Conservation (phyloP, 2,797 vertebrate genomes). For the Micropoecilia bifurca region DNA sequence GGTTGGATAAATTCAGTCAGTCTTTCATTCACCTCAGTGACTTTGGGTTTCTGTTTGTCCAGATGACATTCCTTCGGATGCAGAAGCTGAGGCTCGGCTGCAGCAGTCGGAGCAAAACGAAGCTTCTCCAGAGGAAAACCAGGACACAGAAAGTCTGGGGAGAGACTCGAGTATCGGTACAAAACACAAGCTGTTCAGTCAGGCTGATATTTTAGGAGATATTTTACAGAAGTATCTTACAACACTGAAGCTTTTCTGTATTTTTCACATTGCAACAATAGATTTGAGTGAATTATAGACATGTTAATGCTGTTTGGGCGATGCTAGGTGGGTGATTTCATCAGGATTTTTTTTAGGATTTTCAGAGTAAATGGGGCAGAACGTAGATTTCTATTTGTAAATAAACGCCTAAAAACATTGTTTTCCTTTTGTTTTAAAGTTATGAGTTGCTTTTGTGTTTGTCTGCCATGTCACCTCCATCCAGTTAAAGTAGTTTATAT, state of each 20-base stretch:
- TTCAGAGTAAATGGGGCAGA: neutral
- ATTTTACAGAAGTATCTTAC: neutral
- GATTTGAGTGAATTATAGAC: neutral
- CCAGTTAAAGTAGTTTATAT: neutral
- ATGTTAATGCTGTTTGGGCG: neutral
- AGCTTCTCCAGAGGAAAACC: conserved; percentile 71
- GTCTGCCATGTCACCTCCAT: neutral
- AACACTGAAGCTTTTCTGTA: neutral
- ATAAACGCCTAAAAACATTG: neutral
- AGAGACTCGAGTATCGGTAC: conserved; percentile 79
- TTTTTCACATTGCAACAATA: neutral
- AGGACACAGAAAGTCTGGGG: conserved; percentile 59
- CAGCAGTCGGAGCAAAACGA: conserved; percentile 51
- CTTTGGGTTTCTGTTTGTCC: conserved; percentile 4
- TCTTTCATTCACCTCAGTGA: neutral
- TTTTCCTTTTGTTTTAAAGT: neutral
- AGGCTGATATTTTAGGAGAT: neutral
- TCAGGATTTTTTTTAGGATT: neutral
- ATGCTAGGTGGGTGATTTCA: neutral
- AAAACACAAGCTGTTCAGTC: neutral
- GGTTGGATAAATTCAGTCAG: neutral
- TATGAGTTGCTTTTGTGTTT: neutral
- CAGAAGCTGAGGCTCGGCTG: conserved; percentile 86
- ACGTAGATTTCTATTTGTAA: neutral
- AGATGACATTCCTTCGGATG: conserved; percentile 92